A percentile compares a stretch with the other conserved stretches of the same genome.
Conservation (phyloP, 2,888 invertebrate species). For the Drosophila ustulata region DNA sequence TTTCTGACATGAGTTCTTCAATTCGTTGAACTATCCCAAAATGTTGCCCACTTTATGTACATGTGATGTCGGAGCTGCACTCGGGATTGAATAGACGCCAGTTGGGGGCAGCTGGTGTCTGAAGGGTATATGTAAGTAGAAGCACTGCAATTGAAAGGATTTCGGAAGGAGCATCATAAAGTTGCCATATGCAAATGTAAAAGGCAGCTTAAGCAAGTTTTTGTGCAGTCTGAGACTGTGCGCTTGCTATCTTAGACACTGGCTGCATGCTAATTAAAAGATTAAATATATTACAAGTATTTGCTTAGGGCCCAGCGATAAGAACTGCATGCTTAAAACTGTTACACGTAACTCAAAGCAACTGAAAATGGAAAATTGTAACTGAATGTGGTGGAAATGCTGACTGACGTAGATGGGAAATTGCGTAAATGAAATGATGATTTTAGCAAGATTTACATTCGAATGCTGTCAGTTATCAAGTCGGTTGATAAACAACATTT, state of each 20-base stretch:
- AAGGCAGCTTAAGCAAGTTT: constrained; percentile 13
- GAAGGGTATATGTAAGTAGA: background rate
- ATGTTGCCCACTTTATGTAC: too few species aligned
- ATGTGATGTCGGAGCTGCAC: too few species aligned
- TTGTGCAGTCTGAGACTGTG: background rate
- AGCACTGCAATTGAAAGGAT: constrained; percentile 13
- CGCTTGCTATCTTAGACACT: background rate
- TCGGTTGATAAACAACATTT: constrained; percentile 3
- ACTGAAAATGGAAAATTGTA: background rate
- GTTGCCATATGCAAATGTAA: constrained; percentile 10
- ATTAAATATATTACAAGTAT: constrained; percentile 30
- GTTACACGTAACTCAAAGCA: background rate
- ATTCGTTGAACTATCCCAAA: too few species aligned
- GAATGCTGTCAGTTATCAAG: background rate
- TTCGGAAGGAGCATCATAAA: constrained; percentile 1
- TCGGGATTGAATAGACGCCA: background rate
- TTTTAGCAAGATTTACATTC: too few species aligned
- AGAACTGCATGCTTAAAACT: background rate
- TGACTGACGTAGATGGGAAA: too few species aligned
- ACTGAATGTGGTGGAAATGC: background rate
- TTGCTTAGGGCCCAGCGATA: constrained; percentile 7
- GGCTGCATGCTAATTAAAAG: constrained; percentile 40
- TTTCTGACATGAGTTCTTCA: too few species aligned
- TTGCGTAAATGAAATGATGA: too few species aligned
- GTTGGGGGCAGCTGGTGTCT: background rate